Conservation (phyloP, 2,888 invertebrate genomes). For the Morpho helenor region DNA sequence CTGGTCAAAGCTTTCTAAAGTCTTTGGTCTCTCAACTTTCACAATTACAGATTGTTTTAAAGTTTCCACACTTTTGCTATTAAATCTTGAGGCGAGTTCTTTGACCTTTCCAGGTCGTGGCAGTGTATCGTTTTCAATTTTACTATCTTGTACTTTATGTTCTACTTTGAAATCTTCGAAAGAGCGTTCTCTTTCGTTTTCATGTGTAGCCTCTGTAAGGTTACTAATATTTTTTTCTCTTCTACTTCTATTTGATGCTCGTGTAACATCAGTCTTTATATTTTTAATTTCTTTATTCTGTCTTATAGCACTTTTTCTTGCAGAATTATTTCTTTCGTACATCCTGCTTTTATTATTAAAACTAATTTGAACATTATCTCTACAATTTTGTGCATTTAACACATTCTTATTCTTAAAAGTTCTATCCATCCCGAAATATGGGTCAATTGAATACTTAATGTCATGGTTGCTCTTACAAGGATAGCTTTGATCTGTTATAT, state of each 20-base stretch:
- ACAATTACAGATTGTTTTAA: slow-evolving; percentile 39
- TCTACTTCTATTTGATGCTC: slow-evolving; percentile 46
- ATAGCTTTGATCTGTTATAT: slow-evolving; percentile 41
- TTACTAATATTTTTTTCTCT: slow-evolving; percentile 32
- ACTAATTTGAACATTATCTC: slow-evolving; percentile 40
- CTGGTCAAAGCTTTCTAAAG: slow-evolving; percentile 79
- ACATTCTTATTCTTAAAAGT: slow-evolving; percentile 32
- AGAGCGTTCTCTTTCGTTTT: slow-evolving; percentile 40
- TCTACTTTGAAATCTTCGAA: slow-evolving; percentile 40
- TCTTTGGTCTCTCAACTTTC: slow-evolving; percentile 75
- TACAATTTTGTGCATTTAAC: slow-evolving; percentile 35
- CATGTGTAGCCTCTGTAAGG: slow-evolving; percentile 25
- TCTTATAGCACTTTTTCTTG: slow-evolving; percentile 35
- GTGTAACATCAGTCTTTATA: slow-evolving; percentile 36
- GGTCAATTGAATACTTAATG: slow-evolving; percentile 64
- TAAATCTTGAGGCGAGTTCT: slow-evolving; percentile 68
- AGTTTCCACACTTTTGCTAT: slow-evolving; percentile 51
- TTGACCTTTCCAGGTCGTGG: slow-evolving; percentile 66
- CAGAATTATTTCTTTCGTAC: slow-evolving; percentile 57
- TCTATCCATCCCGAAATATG: slow-evolving; percentile 52
- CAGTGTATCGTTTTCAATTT: slow-evolving; percentile 40
- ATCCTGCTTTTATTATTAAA: slow-evolving; percentile 45
- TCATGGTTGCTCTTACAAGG: slow-evolving; percentile 61
- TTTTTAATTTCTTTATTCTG: slow-evolving; percentile 31
- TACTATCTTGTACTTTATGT: slow-evolving; percentile 27